Conservation (phyloP, 2,888 invertebrate species). For the Ornithoptera priamus region DNA sequence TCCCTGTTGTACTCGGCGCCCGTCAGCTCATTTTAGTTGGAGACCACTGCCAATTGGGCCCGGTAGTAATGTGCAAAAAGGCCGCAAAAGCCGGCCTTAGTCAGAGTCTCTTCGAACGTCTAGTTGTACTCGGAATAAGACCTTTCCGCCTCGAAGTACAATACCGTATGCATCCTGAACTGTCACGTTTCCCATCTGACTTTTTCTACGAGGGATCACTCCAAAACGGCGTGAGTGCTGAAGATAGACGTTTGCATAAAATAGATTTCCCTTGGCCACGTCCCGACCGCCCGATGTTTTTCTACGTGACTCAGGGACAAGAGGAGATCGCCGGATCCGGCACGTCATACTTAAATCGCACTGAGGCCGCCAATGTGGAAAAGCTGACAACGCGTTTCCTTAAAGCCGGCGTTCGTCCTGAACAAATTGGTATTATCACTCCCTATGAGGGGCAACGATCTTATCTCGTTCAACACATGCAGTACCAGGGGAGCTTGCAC, state of each 20-base stretch:
- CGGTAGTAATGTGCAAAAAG: slow-evolving; percentile 99
- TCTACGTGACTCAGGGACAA: slow-evolving; percentile 98
- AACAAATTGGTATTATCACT: slow-evolving; percentile 99
- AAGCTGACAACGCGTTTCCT: slow-evolving; percentile 97
- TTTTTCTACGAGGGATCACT: slow-evolving; percentile 99
- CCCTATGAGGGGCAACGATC: slow-evolving; percentile 99
- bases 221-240: slow-evolving; percentile 99
- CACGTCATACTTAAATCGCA: slow-evolving; percentile 98
- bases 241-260: slow-evolving; percentile 92
- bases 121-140: slow-evolving; percentile 97
- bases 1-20: slow-evolving; percentile 98
- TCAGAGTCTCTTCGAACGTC: slow-evolving; percentile 97
- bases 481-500: slow-evolving; percentile 97
- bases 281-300: slow-evolving; percentile 98
- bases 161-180: slow-evolving; percentile 99
- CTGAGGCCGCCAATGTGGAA: slow-evolving; percentile 99
- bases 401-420: slow-evolving; percentile 96
- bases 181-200: slow-evolving; percentile 98
- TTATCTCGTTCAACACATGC: slow-evolving; percentile 98
- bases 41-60: slow-evolving; percentile 99
- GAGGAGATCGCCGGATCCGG: slow-evolving; percentile 99
- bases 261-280: slow-evolving; percentile 99
- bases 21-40: slow-evolving; percentile 98
- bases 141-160: slow-evolving; percentile 98
- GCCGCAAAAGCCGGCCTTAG: slow-evolving; percentile 98